Evolutionary conservation across 2,113 vertebrate genomes (phyloP), one percentile per base, ranked within the genome.

Genomic region (Peromyscus maniculatus): DNA sequence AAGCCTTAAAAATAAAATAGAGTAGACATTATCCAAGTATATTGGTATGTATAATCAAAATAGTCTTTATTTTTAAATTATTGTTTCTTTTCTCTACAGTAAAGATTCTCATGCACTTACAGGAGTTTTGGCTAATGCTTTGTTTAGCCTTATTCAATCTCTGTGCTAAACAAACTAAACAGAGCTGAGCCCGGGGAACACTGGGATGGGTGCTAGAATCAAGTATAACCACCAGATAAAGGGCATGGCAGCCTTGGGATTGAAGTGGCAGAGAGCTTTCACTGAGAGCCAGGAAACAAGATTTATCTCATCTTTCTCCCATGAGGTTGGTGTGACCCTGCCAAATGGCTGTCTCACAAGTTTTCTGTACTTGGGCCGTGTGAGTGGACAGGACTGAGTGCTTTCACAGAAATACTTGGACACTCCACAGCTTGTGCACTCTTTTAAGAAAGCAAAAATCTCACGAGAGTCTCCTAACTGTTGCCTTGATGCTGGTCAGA

Each of bases 11-110:
- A 97, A 92, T 84, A 95, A 97, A 96, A 96, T n/a, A 67, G 22
- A 62, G 87, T 94, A 96, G 95, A 97, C 93, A 66, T 96, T 95
- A 97, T 74, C 78, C 64, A 97, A 95, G 87, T 52, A 83, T 93
- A 94, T n/a, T 95, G 93, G 95, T 92, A 96, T 97, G 94, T 90
- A 62, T 52, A 96, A 90, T 95, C 93, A 96, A 97, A 97, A 96
- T 96, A 97, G 79, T 95, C 82, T 96, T 94, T 94, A 80, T 94
- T 97, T 95, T 96, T 46, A 94, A 96, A 87, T 97, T 97, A 94
- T 92, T 91, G 90, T 93, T 96, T 96, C 62, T 95, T 95, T 87
- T 86, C 77, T 93, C 52, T 89, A 46, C 89, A 67, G 80, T 75
- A 66, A 89, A 94, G 91, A 95, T 96, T 96, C 95, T 96, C 87